Evolutionary conservation across 2,797 vertebrate species (phyloP), one percentile per base, ranked within the genome.

Genomic region (Enteromius radiatus): DNA sequence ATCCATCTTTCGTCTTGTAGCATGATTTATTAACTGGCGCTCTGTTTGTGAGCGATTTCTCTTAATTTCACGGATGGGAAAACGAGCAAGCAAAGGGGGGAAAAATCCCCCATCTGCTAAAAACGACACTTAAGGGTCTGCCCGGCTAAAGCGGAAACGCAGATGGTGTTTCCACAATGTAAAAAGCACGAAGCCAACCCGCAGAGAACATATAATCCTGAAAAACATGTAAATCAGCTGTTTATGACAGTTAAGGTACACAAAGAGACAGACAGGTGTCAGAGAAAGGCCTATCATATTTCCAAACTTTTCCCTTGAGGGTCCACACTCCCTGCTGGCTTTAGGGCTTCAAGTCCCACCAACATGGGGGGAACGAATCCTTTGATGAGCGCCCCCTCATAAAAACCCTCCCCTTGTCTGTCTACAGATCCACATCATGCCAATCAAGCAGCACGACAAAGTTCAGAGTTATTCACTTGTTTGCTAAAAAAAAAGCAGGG

Each of bases 401-500:
- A 78, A 87, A 84, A 87, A 86, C 74, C 36, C 70, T 76, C 79
- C 79, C 71, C 74, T 84, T 69, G 84, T 77, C 70, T 2, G 74
- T 83, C 84, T 81, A 68, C 68, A 88, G 74, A 86, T 80, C 81
- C 23, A 78, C 89, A 84, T 89, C 87, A 86, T 90, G 91, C 90
- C 92, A 92, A 92, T 94, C 92, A 94, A 90, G 89, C 85, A 83
- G 84, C 89, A 90, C 88, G 84, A 90, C 88, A 87, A 89, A 92
- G 92, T 93, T 94, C 94, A 87, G 91, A 92, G 90, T 92, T 93
- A 91, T 87, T 93, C 84, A 68, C 88, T 91, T 88, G 86, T 89
- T 88, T 88, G 86, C 89, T 85, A 90, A 90, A 89, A 89, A 89
- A 78, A 85, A 92, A 90, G 85, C 52, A 84, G 86, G 80, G 90